Evolutionary conservation across 2,113 vertebrate species (phyloP), one percentile per base, ranked within the genome.

Genomic region (Gobiocypris rarus): DNA sequence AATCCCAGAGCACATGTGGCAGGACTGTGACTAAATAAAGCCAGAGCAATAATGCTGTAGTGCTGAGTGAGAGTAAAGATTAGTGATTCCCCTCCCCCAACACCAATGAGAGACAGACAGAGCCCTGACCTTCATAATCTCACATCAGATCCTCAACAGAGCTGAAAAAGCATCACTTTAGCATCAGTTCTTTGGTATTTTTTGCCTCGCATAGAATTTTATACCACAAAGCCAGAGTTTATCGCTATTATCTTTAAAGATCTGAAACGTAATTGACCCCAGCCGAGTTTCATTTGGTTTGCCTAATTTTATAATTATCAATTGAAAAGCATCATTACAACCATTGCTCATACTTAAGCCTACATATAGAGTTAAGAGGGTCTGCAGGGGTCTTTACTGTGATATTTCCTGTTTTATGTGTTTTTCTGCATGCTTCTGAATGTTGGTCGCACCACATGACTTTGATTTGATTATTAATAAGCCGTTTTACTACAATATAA

Each of bases 51-150:
- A 67, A 65, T 65, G 77, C 70, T 48, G 48, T 31, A 74, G 70
- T 48, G 48, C 67, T 11, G 83, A 78, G 71, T 50, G 71, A 83
- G 48, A 83, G 82, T 65, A 54, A 83, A 76, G 82, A 83, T 83
- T 83, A 83, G 82, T 54, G 58, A 63, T 24, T 63, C 82, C 82
- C 73, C 43, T 76, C 82, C 82, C 73, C 56, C 58, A 76, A 24
- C 52, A 54, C 17, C 52, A 54, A 54, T 76, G 74, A 75, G 48
- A 31, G 48, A 76, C 15, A 41, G 80, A 70, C 41, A 81, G 8
- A 65, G 73, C 31, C 71, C 58, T 34, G n/a, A 76, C 82, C 28
- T 14, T 43, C 13, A 54, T 83, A 83, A 83, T 76, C 73, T 83
- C 70, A 43, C 70, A 48, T 41, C 17, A 43, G 41, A 83, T 41